A percentile compares a stretch with the other conserved stretches of the same genome.
These are phyloP conservation scores for Epinephelus fuscoguttatus DNA, from an alignment of 2,113 vertebrate genomes.

Conservation along the genomic window DNA sequence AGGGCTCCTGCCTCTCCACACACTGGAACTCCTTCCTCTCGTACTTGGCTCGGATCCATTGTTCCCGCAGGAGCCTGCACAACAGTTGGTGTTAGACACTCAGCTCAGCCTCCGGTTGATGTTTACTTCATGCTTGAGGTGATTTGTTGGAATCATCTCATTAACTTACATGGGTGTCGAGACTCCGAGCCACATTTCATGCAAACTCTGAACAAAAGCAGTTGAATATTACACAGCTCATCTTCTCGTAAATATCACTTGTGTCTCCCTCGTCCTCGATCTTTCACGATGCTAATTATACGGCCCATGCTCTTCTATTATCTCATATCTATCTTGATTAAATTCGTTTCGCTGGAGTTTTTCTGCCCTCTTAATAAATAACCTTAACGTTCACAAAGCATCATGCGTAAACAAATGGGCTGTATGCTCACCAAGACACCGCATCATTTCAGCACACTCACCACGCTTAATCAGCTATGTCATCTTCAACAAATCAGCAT, in stretches of 20 bases:
- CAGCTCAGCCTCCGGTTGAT: constrained; percentile 13
- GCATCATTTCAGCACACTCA: background rate
- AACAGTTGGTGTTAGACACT: constrained; percentile 29
- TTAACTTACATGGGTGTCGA: background rate
- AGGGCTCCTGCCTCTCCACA: constrained; percentile 92
- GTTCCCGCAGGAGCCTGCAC: constrained; percentile 91
- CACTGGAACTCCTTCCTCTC: constrained; percentile 91
- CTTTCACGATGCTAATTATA: background rate
- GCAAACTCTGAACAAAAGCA: background rate
- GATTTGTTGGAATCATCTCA: constrained; percentile 32
- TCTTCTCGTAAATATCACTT: background rate
- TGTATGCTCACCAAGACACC: background rate
- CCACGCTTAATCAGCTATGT: background rate
- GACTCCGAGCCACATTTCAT: background rate
- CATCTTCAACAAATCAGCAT: background rate
- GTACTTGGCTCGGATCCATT: constrained; percentile 96
- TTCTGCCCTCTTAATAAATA: background rate
- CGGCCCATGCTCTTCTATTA: background rate
- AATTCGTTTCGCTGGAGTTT: background rate
- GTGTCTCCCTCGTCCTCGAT: background rate
- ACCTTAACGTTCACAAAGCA: constrained; percentile 8
- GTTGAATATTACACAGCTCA: background rate
- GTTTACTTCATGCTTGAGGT: constrained; percentile 29
- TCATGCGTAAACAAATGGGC: background rate
- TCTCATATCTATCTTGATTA: background rate